Conservation (phyloP, 1,140 invertebrate species). For the Macrobrachium nipponense region DNA sequence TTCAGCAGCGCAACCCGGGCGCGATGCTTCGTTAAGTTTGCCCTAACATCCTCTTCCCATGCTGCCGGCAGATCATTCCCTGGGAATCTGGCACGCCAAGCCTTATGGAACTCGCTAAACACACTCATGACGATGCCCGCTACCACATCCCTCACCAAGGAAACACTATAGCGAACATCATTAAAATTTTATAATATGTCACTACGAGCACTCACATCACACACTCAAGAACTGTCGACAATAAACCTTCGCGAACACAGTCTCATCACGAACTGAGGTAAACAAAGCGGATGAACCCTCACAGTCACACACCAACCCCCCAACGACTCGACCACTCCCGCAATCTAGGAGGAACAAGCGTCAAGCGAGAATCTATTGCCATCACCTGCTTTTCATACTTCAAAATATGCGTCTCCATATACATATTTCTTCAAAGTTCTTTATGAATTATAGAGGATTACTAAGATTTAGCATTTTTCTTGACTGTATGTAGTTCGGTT, state of each 20-base stretch:
- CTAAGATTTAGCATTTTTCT: too few species aligned
- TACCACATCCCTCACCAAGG: conserved; percentile 51
- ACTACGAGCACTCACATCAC: conserved; percentile 54
- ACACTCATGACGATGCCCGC: conserved; percentile 78
- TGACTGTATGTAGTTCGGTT: too few species aligned
- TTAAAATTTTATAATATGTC: conserved; percentile 18
- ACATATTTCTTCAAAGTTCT: too few species aligned
- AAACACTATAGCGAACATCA: conserved; percentile 35
- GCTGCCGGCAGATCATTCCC: conserved; percentile 87
- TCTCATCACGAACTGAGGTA: conserved; percentile 49
- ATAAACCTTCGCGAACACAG: conserved; percentile 14
- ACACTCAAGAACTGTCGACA: background rate
- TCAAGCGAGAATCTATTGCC: conserved; percentile 29
- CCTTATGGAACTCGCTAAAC: conserved; percentile 87
- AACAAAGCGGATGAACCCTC: conserved; percentile 35
- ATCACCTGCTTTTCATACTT: background rate
- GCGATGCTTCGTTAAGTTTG: conserved; percentile 88
- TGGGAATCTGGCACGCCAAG: conserved; percentile 88
- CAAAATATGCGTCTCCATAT: too few species aligned
- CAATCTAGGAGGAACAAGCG: conserved; percentile 2
- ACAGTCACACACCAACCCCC: conserved; percentile 25
- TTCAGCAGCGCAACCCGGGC: conserved; percentile 79
- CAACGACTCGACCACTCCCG: background rate
- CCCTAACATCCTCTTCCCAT: conserved; percentile 90
- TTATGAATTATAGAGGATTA: too few species aligned